Evolutionary conservation across 37 sponge, comb jelly and placozoan species (phyloP).

Genomic region (Petrosia ficiformis): DNA sequence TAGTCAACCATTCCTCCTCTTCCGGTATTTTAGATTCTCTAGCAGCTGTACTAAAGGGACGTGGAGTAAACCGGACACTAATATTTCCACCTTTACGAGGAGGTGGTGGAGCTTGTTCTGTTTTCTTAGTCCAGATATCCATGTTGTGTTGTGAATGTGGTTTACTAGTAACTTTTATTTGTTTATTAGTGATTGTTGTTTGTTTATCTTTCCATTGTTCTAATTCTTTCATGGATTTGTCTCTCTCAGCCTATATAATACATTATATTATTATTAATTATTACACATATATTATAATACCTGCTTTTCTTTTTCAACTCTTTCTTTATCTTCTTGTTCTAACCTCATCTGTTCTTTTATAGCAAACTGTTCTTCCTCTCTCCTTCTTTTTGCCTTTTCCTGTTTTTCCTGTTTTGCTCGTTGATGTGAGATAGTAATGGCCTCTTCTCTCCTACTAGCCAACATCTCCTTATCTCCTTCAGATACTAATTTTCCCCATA

Average conservation of each 20-base stretch:
- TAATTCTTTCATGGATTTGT: slow-evolving; percentile 49
- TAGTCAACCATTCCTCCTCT: slow-evolving; percentile 94
- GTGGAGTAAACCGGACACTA: slow-evolving; percentile 83
- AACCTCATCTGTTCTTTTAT: slow-evolving; percentile 79
- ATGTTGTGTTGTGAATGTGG: neutral
- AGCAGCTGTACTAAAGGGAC: slow-evolving; percentile 90
- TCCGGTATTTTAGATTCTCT: slow-evolving; percentile 82
- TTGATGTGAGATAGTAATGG: slow-evolving; percentile 46
- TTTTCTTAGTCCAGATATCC: neutral
- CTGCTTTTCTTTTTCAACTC: slow-evolving; percentile 77
- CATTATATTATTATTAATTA: neutral
- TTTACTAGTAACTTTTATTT: neutral
- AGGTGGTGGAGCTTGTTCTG: slow-evolving; percentile 23
- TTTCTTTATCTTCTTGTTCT: slow-evolving; percentile 67
- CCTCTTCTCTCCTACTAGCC: slow-evolving; percentile 56
- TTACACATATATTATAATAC: neutral
- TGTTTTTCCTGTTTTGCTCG: slow-evolving; percentile 23
- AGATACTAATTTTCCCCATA: slow-evolving; percentile 53
- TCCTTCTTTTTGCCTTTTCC: slow-evolving; percentile 60
- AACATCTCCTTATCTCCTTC: slow-evolving; percentile 49
- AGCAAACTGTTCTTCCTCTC: slow-evolving; percentile 66
- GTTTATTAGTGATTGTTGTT: neutral
- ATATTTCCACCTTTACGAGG: slow-evolving; percentile 67
- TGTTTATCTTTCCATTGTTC: neutral
- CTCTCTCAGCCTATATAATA: slow-evolving; percentile 59